Evolutionary conservation across 2,888 invertebrate species (phyloP), one percentile per base, ranked within the genome.

Genomic region (Aquatica leii): DNA sequence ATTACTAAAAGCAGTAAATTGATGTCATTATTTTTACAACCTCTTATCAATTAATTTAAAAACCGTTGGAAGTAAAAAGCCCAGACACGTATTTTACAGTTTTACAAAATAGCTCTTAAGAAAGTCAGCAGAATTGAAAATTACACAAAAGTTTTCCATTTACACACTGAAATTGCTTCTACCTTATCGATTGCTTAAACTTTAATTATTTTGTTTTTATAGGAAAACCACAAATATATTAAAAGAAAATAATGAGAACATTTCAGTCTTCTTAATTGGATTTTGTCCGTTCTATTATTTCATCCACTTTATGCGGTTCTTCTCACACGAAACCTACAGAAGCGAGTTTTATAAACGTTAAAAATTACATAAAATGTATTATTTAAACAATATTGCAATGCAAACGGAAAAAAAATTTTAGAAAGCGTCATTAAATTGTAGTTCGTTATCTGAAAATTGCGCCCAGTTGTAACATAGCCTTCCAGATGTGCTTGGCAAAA

Each of bases 401-500:
- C 4, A 24, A 4, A 6, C 24, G 6, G 4, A 24, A 24, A 24
- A 24, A 24, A 62, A n/a, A n/a, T n/a, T n/a, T n/a, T n/a, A n/a
- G n/a, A n/a, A n/a, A n/a, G n/a, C n/a, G 9, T 9, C 14, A 49
- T 31, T 46, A 51, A 43, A 40, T 12, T 41, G 12, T 41, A 50
- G 49, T 40, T 61, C 35, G 55, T 49, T 34, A 41, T 53, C 62
- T 48, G 40, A 15, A 57, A 57, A 35, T 51, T 54, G 53, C 24
- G 57, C 49, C 54, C 54, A 49, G 54, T 49, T 14, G 48, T 20
- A 49, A 37, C 48, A 43, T 50, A 52, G 49, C 46, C 48, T 41
- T 62, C 62, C 63, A 63, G 58, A 58, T 63, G 63, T 59, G 53
- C 52, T 35, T 12, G 35, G 15, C 18, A 41, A 59, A 62, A 43